Percentiles rank a stretch among this genome's conserved stretches.
Evolutionary conservation across 1,140 invertebrate species (phyloP).

Genomic region (Anadara kagoshimensis): DNA sequence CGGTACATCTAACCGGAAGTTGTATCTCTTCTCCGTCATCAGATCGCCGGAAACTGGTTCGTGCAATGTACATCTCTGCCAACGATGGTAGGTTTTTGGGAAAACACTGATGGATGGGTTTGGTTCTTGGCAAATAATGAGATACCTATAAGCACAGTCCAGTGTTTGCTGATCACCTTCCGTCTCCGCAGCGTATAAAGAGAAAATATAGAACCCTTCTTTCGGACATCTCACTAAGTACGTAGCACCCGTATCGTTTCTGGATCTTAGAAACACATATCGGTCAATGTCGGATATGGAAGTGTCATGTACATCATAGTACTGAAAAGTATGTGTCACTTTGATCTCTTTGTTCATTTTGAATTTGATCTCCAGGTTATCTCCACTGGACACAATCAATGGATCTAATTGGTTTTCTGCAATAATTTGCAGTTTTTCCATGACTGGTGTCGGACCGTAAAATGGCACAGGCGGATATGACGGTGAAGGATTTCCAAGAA

Average conservation of each 20-base stretch:
- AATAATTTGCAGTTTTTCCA: conserved; percentile 61
- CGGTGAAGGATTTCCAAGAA: conserved; percentile 54
- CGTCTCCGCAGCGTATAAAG: conserved; percentile 58
- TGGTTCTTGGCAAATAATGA: conserved; percentile 69
- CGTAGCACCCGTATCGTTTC: conserved; percentile 59
- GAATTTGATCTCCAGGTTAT: conserved; percentile 64
- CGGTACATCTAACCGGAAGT: conserved; percentile 66
- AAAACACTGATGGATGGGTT: conserved; percentile 62
- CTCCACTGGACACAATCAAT: conserved; percentile 63
- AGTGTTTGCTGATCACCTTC: conserved; percentile 51
- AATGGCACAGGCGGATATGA: conserved; percentile 67
- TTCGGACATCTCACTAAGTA: conserved; percentile 69
- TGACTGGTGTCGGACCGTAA: conserved; percentile 68
- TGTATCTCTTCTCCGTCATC: conserved; percentile 61
- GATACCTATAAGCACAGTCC: conserved; percentile 69
- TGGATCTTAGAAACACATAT: conserved; percentile 67
- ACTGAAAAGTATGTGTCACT: conserved; percentile 69
- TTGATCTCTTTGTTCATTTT: conserved; percentile 61
- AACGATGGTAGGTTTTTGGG: conserved; percentile 69
- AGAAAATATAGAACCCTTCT: conserved; percentile 71
- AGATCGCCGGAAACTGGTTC: conserved; percentile 71
- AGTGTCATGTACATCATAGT: conserved; percentile 63
- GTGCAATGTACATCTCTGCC: conserved; percentile 67
- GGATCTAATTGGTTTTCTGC: conserved; percentile 64
- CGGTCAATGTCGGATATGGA: conserved; percentile 67